Base-by-base conservation (phyloP, 2,888 invertebrate genomes). In the Aphidoletes aphidimyza region DNA sequence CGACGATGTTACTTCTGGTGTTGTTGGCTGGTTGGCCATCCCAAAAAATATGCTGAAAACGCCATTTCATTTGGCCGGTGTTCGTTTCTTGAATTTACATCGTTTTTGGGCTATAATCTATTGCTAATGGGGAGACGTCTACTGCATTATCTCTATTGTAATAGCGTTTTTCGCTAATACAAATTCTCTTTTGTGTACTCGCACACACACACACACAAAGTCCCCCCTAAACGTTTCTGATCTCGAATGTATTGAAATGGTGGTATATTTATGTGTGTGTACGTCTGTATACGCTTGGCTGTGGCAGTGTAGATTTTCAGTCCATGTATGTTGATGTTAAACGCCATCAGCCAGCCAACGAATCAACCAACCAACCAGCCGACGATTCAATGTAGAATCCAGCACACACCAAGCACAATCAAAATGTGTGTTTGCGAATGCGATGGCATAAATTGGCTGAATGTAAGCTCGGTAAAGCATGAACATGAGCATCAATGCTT, bases 71-170 rank as follows among this genome's bases (percentile, higher is more conserved):
- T 69, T 69, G 26, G 30, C 69, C 34, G 69, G 69, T 69, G 69
- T 69, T 0, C 14, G 34, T 30, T 69, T 17, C 69, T 69, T 69
- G 69, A 69, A 69, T 69, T 69, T 69, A 69, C 69, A 69, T 69
- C 69, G 69, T 69, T 69, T 69, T 69, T 69, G 69, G n/a, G 69
- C 69, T 69, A 69, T 69, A 69, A 69, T 69, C 69, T 30, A 69
- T 69, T 69, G 34, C 69, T 69, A 69, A 69, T 69, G 69, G 69
- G 69, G 69, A 69, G 69, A 69, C 69, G 69, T 69, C 69, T 69
- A 69, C 69, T 69, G 30, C 69, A 69, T 69, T 69, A 69, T 69
- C 69, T 30, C 69, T 69, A 69, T 69, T 69, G 69, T 69, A 69
- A 69, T 69, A 30, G 69, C 30, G 69, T 69, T 69, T 69, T 69